Evolutionary conservation across 2,797 vertebrate species (phyloP).

Genomic region (Scarus forsteni): DNA sequence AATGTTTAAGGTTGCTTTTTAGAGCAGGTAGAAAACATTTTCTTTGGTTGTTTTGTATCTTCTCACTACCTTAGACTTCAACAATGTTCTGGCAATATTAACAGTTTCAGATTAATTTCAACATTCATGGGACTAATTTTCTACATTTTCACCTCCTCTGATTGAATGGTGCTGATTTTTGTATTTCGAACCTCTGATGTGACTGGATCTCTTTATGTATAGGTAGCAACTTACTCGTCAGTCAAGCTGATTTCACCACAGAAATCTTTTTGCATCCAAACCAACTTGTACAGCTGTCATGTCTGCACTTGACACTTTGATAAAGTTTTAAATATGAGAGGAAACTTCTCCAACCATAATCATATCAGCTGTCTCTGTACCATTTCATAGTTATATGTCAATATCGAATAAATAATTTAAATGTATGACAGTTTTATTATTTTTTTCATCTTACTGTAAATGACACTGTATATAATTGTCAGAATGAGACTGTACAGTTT

Average conservation of each 20-base stretch:
- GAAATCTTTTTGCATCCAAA: conserved; percentile 19
- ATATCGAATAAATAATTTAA: background rate
- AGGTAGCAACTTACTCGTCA: conserved; percentile 54
- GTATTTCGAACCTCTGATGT: conserved; percentile 32
- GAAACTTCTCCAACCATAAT: conserved; percentile 38
- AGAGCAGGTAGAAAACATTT: conserved; percentile 9
- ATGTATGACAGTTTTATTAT: background rate
- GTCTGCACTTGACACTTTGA: conserved; percentile 83
- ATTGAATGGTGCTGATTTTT: conserved; percentile 58
- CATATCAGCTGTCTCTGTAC: conserved; percentile 23
- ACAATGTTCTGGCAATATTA: conserved; percentile 9
- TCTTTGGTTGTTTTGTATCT: background rate
- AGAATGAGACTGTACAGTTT: conserved; percentile 5
- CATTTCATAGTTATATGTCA: background rate
- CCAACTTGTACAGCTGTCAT: conserved; percentile 31
- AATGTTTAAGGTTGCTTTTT: background rate
- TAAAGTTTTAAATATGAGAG: conserved; percentile 14
- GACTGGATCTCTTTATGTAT: conserved; percentile 33
- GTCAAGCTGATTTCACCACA: conserved; percentile 17
- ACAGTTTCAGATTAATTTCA: conserved; percentile 47
- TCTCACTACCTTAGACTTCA: conserved; percentile 1
- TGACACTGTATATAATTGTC: conserved; percentile 11
- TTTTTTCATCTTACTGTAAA: conserved; percentile 1
- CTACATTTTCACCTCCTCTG: conserved; percentile 35
- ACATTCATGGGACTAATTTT: conserved; percentile 64